Conservation (phyloP, 2,113 vertebrate genomes). For the Alouatta palliata region DNA sequence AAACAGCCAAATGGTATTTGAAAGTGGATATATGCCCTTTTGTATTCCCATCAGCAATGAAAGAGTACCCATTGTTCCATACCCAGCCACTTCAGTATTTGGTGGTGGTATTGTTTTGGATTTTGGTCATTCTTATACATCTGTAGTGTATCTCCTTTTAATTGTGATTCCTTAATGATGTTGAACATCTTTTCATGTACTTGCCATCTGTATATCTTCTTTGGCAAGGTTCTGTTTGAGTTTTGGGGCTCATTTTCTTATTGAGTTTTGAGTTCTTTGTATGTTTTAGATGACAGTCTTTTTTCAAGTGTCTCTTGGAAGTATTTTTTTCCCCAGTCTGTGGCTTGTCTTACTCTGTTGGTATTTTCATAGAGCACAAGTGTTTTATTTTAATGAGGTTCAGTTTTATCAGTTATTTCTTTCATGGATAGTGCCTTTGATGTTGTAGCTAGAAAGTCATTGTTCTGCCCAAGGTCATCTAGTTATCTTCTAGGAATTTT, state of each 20-base stretch:
- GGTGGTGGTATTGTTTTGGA: not conserved
- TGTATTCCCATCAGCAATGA: not conserved
- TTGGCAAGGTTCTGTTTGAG: not conserved
- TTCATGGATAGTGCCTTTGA: not conserved
- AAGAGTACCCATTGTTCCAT: not conserved
- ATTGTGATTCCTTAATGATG: not conserved
- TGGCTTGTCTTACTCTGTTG: not conserved
- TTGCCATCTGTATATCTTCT: not conserved
- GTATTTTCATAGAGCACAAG: not conserved
- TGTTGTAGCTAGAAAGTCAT: not conserved
- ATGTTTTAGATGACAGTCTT: not conserved
- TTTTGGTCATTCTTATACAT: not conserved
- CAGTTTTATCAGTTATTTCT: not conserved
- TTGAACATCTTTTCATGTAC: not conserved
- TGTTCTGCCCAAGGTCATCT: not conserved
- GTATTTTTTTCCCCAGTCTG: not conserved
- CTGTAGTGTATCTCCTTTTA: not conserved
- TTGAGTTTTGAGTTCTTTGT: not conserved
- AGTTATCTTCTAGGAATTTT: conserved; percentile 1
- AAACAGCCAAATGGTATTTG: not conserved
- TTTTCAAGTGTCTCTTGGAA: not conserved
- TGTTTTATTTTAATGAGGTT: not conserved
- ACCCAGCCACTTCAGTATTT: not conserved
- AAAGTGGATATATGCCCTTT: not conserved
- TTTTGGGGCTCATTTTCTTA: not conserved